These are phyloP conservation scores for Manis javanica DNA, from an alignment of 2,797 vertebrate genomes.

Conservation along the genomic window DNA sequence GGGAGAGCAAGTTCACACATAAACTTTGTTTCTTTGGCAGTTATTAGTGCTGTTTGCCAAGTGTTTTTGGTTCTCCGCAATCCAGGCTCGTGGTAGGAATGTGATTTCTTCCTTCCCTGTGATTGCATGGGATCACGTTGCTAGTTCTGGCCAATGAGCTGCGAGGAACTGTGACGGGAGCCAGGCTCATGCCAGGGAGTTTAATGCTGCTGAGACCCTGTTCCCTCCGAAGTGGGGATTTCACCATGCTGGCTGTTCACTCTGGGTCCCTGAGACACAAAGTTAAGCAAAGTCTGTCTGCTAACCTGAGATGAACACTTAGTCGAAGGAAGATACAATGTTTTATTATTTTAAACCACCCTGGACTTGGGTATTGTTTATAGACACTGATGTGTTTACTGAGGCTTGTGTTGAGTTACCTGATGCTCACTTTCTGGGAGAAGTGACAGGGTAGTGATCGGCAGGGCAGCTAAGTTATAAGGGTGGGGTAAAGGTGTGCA, in stretches of 20 bases:
- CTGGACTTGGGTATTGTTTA: not conserved
- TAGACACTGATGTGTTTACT: not conserved
- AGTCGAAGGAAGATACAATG: not conserved
- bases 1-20: not conserved
- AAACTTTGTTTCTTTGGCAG: not conserved
- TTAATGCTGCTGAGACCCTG: not conserved
- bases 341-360: not conserved
- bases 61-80: not conserved
- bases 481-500: not conserved
- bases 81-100: not conserved
- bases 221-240: not conserved
- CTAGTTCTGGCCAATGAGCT: not conserved
- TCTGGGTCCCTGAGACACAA: not conserved
- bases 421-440: not conserved
- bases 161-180: not conserved
- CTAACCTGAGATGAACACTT: not conserved
- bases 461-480: not conserved
- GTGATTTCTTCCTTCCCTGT: not conserved
- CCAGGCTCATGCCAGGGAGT: not conserved
- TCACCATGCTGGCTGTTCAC: not conserved
- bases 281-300: not conserved
- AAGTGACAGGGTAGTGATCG: not conserved
- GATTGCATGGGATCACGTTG: not conserved
- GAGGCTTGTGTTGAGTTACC: not conserved
- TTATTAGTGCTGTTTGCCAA: not conserved